These are phyloP conservation scores for Lottia gigantea DNA, from an alignment of 2,888 invertebrate species.

Conservation along the genomic window DNA sequence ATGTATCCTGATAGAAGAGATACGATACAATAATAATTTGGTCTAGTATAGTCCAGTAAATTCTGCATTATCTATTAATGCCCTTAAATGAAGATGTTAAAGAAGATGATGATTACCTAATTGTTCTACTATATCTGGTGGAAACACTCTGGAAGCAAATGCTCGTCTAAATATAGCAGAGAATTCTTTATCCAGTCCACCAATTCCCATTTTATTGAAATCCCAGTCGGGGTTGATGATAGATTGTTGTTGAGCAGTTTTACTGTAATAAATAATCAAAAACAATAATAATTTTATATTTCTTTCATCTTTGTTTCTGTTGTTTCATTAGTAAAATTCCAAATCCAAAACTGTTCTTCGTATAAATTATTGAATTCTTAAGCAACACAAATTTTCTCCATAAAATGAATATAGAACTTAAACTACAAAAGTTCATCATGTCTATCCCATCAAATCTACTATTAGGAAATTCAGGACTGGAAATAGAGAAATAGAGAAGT, in stretches of 20 bases:
- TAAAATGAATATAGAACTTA: background rate
- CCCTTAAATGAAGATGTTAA: background rate
- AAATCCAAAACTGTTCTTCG: no score
- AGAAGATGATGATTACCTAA: slow-evolving; percentile 74
- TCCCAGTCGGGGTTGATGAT: slow-evolving; percentile 99
- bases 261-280: slow-evolving; percentile 69
- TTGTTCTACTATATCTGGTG: slow-evolving; percentile 96
- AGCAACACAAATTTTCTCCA: background rate
- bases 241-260: slow-evolving; percentile 79
- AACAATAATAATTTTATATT: no score
- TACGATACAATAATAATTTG: no score
- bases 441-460: no score
- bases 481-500: no score
- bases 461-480: background rate
- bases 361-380: no score
- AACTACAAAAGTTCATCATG: background rate
- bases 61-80: no score
- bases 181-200: slow-evolving; percentile 96
- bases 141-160: slow-evolving; percentile 97
- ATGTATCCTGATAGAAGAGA: no score
- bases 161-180: slow-evolving; percentile 98
- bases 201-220: slow-evolving; percentile 99
- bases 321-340: no score
- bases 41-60: no score
- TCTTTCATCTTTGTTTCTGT: no score